Conservation (phyloP, 2,797 vertebrate genomes). For the Sebastes taczanowskii region DNA sequence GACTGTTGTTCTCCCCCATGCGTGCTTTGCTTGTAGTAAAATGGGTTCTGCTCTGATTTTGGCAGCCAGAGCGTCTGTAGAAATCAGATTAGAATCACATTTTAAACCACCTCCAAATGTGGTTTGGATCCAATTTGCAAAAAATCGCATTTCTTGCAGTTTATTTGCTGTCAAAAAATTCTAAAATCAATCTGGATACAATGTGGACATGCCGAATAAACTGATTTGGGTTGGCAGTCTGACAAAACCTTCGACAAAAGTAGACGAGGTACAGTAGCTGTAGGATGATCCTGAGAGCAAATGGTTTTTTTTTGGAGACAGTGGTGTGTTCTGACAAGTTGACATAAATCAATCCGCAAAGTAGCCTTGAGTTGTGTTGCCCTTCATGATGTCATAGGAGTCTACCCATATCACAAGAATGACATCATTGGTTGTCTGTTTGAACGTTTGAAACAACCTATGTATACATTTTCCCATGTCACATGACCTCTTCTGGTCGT, state of each 20-base stretch:
- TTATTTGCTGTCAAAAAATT: neutral
- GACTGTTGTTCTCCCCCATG: too few relatives aligned
- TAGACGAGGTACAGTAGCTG: neutral
- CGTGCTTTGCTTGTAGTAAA: too few relatives aligned
- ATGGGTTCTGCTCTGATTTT: too few relatives aligned
- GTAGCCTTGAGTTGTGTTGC: neutral
- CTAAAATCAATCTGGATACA: neutral
- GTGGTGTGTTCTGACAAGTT: neutral
- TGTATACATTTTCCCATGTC: neutral
- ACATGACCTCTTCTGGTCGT: neutral
- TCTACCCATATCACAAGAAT: neutral
- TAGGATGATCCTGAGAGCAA: neutral
- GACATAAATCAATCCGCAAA: neutral
- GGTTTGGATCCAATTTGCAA: neutral
- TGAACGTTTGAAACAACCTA: neutral
- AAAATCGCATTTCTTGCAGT: neutral
- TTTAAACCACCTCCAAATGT: too few relatives aligned
- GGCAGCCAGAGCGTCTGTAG: too few relatives aligned
- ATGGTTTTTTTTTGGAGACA: neutral
- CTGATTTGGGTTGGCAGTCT: neutral
- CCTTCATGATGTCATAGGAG: neutral
- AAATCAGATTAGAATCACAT: too few relatives aligned
- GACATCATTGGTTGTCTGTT: neutral
- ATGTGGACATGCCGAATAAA: neutral
- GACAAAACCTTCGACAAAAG: neutral